Percentiles rank a stretch among this genome's conserved stretches.
Conservation (phyloP, 2,888 invertebrate species). For the Parnassius orleans region DNA sequence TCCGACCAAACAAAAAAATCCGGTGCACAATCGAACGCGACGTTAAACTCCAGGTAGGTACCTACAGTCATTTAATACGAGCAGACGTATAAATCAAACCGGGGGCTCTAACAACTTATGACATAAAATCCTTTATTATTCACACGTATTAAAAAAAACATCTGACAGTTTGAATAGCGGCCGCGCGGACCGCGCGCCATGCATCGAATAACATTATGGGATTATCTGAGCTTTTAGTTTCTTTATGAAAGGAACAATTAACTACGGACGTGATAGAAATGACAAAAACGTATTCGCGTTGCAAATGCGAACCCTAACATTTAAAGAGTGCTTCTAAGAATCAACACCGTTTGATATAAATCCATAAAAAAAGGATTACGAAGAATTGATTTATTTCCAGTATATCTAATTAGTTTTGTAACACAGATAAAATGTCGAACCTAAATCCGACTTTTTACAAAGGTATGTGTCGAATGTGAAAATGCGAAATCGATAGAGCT, state of each 20-base stretch:
- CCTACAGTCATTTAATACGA: slow-evolving; percentile 35
- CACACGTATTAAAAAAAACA: slow-evolving; percentile 56
- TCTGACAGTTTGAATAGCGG: slow-evolving; percentile 39
- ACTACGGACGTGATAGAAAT: slow-evolving; percentile 52
- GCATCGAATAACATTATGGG: slow-evolving; percentile 66
- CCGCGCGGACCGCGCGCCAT: slow-evolving; percentile 40
- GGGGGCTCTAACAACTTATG: slow-evolving; percentile 66
- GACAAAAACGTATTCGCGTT: slow-evolving; percentile 36
- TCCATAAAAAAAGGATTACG: slow-evolving; percentile 3
- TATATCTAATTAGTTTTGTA: background rate
- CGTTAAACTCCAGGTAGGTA: slow-evolving; percentile 62
- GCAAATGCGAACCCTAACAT: slow-evolving; percentile 36
- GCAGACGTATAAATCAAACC: slow-evolving; percentile 69
- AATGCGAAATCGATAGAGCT: too few relatives aligned
- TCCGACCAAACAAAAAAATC: slow-evolving; percentile 45
- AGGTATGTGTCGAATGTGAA: too few relatives aligned
- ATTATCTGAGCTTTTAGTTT: slow-evolving; percentile 65
- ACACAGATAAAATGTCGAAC: too few relatives aligned
- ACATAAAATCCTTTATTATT: slow-evolving; percentile 75
- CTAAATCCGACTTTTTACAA: too few relatives aligned
- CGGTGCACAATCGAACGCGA: slow-evolving; percentile 43
- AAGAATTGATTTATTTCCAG: slow-evolving; percentile 12
- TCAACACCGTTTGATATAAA: slow-evolving; percentile 25
- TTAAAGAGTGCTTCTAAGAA: slow-evolving; percentile 38
- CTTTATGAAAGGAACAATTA: slow-evolving; percentile 67